These are phyloP conservation scores for Cardiocondyla obscurior DNA, from an alignment of 1,140 invertebrate species.

Conservation along the genomic window DNA sequence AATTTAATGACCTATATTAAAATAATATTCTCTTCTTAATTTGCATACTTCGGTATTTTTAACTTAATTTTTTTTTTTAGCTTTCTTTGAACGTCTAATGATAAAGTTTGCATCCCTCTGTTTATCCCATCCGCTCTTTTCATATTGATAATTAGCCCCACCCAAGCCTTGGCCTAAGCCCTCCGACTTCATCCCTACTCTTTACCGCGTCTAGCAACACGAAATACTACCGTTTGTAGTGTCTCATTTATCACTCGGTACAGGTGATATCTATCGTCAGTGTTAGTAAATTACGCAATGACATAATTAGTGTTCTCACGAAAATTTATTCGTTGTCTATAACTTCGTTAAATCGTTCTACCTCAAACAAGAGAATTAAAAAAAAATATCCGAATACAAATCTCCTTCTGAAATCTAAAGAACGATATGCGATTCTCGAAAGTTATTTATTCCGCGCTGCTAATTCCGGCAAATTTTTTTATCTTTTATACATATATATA, in stretches of 20 bases:
- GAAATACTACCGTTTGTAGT: constrained; percentile 43
- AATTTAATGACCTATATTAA: neutral
- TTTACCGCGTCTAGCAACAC: constrained; percentile 25
- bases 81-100: constrained; percentile 59
- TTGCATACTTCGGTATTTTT: constrained; percentile 14
- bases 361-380: no score
- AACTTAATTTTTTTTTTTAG: constrained; percentile 51
- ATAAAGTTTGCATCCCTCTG: constrained; percentile 27
- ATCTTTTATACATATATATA: no score
- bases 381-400: no score
- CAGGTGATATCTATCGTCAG: constrained; percentile 35
- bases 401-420: no score
- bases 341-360: neutral
- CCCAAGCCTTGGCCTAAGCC: constrained; percentile 30
- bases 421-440: neutral
- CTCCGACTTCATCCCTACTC: constrained; percentile 26
- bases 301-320: neutral
- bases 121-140: neutral
- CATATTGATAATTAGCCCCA: constrained; percentile 63
- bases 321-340: neutral
- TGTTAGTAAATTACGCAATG: neutral
- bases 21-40: neutral
- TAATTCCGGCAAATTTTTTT: no score
- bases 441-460: neutral
- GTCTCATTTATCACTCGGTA: constrained; percentile 10